These are phyloP conservation scores for Glandiceps talaboti DNA, from an alignment of 53 echinoderm and acorn worm genomes.

Conservation along the genomic window DNA sequence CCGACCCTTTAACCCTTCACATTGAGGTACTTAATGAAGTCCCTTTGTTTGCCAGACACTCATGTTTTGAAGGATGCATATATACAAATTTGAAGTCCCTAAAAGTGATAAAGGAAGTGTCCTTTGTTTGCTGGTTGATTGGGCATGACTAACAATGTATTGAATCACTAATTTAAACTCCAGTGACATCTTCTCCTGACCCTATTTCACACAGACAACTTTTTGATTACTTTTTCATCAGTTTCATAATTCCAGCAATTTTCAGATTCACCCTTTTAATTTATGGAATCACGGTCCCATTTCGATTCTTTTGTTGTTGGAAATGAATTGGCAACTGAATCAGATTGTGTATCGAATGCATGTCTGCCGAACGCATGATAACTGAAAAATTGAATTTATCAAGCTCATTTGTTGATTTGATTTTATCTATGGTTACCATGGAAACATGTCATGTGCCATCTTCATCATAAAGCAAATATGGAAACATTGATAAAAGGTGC, in stretches of 20 bases:
- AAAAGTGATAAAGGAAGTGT: too few species aligned
- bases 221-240: background rate
- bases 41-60: too few species aligned
- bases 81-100: too few species aligned
- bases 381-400: background rate
- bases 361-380: background rate
- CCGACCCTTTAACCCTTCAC: too few species aligned
- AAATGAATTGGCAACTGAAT: background rate
- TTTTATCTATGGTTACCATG: background rate
- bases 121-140: too few species aligned
- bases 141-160: too few species aligned
- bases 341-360: background rate
- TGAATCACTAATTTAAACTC: background rate
- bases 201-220: background rate
- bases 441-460: background rate
- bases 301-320: background rate
- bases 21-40: too few species aligned
- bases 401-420: background rate
- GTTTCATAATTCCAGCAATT: background rate
- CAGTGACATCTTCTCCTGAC: background rate
- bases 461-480: background rate
- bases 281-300: background rate
- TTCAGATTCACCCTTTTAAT: background rate
- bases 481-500: too few species aligned
- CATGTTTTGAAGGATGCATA: too few species aligned